Evolutionary conservation across 2,888 invertebrate species (phyloP).

Genomic region (Pachymerium ferrugineum): DNA sequence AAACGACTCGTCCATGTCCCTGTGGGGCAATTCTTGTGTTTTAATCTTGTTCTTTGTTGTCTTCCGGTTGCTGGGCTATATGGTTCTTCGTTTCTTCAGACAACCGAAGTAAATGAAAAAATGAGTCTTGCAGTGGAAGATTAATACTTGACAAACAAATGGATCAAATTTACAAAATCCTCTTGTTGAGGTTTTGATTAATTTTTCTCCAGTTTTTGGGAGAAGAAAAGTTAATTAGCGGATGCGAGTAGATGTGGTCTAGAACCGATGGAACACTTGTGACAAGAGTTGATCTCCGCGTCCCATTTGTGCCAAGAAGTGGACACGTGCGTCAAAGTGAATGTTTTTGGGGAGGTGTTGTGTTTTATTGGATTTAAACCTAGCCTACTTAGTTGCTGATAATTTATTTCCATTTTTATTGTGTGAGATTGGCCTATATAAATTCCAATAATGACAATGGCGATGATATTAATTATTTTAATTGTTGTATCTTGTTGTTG

Average conservation of each 20-base stretch:
- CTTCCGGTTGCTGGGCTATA: slow-evolving; percentile 65
- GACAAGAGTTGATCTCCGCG: slow-evolving; percentile 7
- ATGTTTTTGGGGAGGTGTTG: not conserved
- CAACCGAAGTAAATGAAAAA: slow-evolving; percentile 38
- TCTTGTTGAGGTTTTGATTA: not conserved
- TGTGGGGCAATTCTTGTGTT: slow-evolving; percentile 69
- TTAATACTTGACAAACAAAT: too few relatives aligned
- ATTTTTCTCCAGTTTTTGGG: not conserved
- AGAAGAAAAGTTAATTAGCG: not conserved
- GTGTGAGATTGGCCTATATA: not conserved
- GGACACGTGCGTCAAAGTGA: not conserved
- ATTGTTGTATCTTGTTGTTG: not conserved
- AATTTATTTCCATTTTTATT: slow-evolving; percentile 20
- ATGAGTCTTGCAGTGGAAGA: not conserved
- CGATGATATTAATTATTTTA: not conserved
- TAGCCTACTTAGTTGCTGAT: slow-evolving; percentile 14
- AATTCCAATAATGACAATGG: not conserved
- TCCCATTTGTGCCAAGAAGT: slow-evolving; percentile 10
- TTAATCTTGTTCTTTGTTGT: slow-evolving; percentile 63
- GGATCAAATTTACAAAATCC: not conserved
- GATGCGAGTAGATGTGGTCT: not conserved
- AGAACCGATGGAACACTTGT: not conserved
- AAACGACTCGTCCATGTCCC: slow-evolving; percentile 56
- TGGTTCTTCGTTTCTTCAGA: slow-evolving; percentile 58
- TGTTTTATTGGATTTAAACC: not conserved